Percentiles rank a stretch among this genome's conserved stretches.
These are phyloP conservation scores for Thalassaphorura encarpata DNA, from an alignment of 1,140 invertebrate genomes.

Conservation along the genomic window DNA sequence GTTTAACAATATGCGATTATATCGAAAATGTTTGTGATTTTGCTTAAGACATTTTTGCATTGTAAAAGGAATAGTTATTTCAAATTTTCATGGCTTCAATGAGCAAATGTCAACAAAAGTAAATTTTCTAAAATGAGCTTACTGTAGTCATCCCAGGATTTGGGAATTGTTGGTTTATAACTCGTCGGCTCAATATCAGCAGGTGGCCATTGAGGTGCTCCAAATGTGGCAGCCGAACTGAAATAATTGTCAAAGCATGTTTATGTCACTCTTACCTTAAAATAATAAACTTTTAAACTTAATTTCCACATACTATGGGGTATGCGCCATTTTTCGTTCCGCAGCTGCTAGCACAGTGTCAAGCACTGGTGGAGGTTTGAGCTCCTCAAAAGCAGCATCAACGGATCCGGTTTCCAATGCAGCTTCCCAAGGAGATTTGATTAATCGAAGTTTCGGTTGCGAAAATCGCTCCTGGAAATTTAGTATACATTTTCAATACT, in stretches of 20 bases:
- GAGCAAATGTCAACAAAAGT: too few relatives aligned
- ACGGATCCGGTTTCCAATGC: constrained; percentile 58
- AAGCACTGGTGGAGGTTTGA: constrained; percentile 17
- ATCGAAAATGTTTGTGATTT: too few relatives aligned
- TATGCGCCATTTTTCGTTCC: constrained; percentile 28
- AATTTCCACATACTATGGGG: constrained; percentile 14
- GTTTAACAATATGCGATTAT: too few relatives aligned
- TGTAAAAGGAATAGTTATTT: too few relatives aligned
- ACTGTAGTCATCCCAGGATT: not conserved
- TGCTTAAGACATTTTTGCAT: too few relatives aligned
- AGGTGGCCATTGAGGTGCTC: too few relatives aligned
- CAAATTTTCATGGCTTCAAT: too few relatives aligned
- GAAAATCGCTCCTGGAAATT: constrained; percentile 46
- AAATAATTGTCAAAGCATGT: too few relatives aligned
- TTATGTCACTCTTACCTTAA: too few relatives aligned
- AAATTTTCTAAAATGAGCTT: not conserved
- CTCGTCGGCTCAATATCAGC: too few relatives aligned
- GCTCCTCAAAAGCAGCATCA: constrained; percentile 53
- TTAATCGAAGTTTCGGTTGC: constrained; percentile 48
- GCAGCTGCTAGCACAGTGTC: constrained; percentile 30
- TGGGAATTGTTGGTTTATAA: not conserved
- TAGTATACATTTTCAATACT: too few relatives aligned
- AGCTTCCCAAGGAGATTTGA: constrained; percentile 63
- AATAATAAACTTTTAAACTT: not conserved
- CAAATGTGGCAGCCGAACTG: too few relatives aligned